phyloP scores from a whole-genome alignment of 2,888 invertebrate species.

The Odontomyia ornata region DNA sequence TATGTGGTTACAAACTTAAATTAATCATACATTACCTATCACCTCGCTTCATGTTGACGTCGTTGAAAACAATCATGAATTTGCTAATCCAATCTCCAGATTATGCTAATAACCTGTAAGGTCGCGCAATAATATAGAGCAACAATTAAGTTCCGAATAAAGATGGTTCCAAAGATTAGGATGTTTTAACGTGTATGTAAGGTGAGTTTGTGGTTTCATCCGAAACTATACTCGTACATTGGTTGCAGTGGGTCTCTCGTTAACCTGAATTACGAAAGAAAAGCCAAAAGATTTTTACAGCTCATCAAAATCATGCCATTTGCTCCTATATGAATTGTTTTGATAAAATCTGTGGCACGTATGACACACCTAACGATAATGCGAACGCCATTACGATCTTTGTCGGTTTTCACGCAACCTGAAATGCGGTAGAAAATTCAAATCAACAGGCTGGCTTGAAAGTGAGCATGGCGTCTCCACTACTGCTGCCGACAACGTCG shows the following conservation, averaged over 20 bases:
- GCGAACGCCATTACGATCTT: constrained; percentile 28
- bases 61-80: too few relatives aligned
- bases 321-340: not conserved
- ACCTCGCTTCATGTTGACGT: too few relatives aligned
- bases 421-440: constrained; percentile 10
- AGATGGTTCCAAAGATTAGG: constrained; percentile 23
- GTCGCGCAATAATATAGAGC: constrained; percentile 23
- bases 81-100: too few relatives aligned
- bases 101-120: constrained; percentile 29
- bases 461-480: not conserved
- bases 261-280: constrained; percentile 44
- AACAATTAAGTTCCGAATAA: not conserved
- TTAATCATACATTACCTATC: too few relatives aligned
- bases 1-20: too few relatives aligned
- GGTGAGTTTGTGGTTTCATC: too few relatives aligned
- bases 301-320: not conserved
- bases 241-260: constrained; percentile 1
- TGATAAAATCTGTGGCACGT: constrained; percentile 41
- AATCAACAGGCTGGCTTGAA: not conserved
- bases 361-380: constrained; percentile 44
- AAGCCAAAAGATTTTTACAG: constrained; percentile 16
- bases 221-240: too few relatives aligned
- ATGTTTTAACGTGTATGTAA: not conserved
- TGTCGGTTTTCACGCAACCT: constrained; percentile 24
- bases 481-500: not conserved